Evolutionary conservation across 2,113 vertebrate genomes (phyloP).

Genomic region (Nycticryphes semicollaris): DNA sequence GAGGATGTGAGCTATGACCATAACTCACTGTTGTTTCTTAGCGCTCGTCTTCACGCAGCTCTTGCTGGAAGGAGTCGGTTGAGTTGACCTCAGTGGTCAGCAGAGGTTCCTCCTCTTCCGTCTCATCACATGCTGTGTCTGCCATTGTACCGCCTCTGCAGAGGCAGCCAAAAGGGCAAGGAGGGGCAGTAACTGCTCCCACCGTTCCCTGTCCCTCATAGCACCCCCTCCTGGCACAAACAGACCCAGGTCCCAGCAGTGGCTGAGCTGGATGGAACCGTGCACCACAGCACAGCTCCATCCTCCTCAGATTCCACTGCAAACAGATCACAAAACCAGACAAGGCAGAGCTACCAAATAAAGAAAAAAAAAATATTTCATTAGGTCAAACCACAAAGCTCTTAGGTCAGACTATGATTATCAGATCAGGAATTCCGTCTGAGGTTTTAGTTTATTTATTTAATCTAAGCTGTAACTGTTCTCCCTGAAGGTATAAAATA

Average conservation of each 20-base stretch:
- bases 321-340: background rate
- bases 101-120: background rate
- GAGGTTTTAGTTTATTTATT: background rate
- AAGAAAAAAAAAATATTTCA: background rate
- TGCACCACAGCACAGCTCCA: background rate
- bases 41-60: background rate
- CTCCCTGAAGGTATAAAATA: background rate
- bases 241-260: background rate
- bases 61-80: background rate
- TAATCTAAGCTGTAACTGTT: background rate
- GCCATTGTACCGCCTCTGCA: background rate
- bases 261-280: background rate
- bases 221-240: background rate
- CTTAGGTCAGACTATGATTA: background rate
- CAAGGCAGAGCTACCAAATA: background rate
- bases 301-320: background rate
- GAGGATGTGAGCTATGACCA: background rate
- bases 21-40: background rate
- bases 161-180: background rate
- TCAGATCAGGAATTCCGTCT: background rate
- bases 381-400: background rate
- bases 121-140: background rate
- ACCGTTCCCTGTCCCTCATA: background rate
- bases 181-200: background rate
- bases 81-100: background rate